Percentiles rank a stretch among this genome's conserved stretches.
These are phyloP conservation scores for Flexamia atlantica DNA, from an alignment of 2,888 invertebrate genomes.

Conservation along the genomic window DNA sequence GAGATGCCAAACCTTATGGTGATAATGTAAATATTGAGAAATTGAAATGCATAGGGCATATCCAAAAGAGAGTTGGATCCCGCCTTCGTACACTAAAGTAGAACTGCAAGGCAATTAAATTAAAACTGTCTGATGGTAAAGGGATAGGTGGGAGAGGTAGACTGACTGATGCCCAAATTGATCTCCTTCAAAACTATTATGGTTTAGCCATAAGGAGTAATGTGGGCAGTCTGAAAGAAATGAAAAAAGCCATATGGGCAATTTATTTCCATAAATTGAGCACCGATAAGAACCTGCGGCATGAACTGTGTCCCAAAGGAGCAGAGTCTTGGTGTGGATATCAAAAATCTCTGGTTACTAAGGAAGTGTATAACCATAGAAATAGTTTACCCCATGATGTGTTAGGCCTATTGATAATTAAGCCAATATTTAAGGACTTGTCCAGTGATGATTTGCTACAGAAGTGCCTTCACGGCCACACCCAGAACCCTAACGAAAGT, in stretches of 20 bases:
- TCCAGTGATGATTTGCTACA: background rate
- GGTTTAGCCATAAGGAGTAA: constrained; percentile 1
- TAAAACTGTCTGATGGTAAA: background rate
- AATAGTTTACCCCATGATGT: background rate
- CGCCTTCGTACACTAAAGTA: background rate
- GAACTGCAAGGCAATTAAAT: constrained; percentile 5
- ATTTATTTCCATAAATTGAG: constrained; percentile 10
- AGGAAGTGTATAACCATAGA: constrained; percentile 36
- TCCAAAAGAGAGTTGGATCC: constrained; percentile 4
- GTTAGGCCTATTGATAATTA: background rate
- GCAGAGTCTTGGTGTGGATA: constrained; percentile 5
- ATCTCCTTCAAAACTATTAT: constrained; percentile 20
- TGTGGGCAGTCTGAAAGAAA: background rate
- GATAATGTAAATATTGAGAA: background rate
- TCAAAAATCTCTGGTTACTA: background rate
- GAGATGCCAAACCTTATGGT: background rate
- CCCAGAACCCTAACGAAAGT: constrained; percentile 54
- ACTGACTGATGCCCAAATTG: background rate
- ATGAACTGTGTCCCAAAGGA: constrained; percentile 36
- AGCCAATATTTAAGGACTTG: background rate
- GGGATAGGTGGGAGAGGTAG: background rate
- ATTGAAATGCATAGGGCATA: background rate
- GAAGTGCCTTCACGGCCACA: constrained; percentile 28
- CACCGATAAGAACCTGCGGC: background rate
- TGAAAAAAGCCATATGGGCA: constrained; percentile 39